phyloP scores from a whole-genome alignment of 2,113 vertebrate species.

The Neodontobutis hainanensis region DNA sequence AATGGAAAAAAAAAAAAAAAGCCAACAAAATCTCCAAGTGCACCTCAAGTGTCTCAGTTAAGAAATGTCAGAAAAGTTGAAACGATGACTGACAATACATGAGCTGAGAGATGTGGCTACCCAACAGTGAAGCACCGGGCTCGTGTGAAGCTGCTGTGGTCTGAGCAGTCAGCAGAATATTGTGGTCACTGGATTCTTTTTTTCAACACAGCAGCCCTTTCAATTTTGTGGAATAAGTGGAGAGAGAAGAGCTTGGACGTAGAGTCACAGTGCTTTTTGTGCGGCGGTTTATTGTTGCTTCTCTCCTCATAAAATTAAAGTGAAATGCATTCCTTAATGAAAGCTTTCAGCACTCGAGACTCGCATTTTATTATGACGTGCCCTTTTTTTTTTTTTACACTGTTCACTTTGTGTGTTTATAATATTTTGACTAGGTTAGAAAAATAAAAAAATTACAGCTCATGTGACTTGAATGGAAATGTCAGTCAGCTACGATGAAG shows the following conservation, averaged over 20 bases:
- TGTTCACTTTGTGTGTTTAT: constrained; percentile 20
- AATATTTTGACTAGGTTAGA: constrained; percentile 59
- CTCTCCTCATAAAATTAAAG: neutral
- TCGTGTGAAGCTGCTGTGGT: neutral
- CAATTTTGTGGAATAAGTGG: neutral
- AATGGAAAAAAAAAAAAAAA: constrained; percentile 1
- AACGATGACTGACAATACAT: neutral
- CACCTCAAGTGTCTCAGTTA: neutral
- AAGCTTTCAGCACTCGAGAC: constrained; percentile 14
- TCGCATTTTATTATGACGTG: neutral
- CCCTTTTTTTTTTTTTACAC: neutral
- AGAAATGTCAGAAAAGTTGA: neutral
- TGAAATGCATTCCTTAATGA: constrained; percentile 9
- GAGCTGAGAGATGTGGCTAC: neutral
- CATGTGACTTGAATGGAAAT: constrained; percentile 67
- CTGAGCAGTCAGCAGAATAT: too few relatives aligned
- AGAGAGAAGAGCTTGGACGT: neutral
- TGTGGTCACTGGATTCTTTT: constrained; percentile 1
- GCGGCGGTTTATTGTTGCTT: neutral
- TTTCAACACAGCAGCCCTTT: constrained; percentile 4
- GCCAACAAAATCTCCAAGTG: neutral
- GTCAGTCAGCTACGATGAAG: constrained; percentile 62
- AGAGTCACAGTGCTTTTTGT: neutral
- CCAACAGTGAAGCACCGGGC: neutral
- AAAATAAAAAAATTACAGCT: constrained; percentile 48